A percentile compares a stretch with the other conserved stretches of the same genome.
These are phyloP conservation scores for Semnornis frantzii DNA, from an alignment of 2,113 vertebrate species.

Conservation along the genomic window DNA sequence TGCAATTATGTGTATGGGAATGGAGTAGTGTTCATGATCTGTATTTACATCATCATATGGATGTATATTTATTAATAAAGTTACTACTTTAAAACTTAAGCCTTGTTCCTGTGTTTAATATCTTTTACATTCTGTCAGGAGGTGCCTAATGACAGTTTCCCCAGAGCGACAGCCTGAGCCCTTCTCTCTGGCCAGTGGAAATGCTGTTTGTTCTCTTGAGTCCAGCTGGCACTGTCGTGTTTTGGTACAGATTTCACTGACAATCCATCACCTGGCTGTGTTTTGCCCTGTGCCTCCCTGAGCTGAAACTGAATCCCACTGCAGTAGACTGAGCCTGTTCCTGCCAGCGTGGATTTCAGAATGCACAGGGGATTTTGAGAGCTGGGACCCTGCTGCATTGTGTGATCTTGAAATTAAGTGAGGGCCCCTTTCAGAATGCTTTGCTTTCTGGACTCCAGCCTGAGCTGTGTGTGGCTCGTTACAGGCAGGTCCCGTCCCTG, in stretches of 20 bases:
- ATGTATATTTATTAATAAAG: slow-evolving; percentile 89
- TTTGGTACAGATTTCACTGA: not conserved
- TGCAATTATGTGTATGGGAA: slow-evolving; percentile 86
- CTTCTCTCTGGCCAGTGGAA: not conserved
- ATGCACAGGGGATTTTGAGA: not conserved
- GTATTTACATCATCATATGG: slow-evolving; percentile 85
- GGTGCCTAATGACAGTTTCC: accelerated
- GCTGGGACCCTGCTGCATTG: not conserved
- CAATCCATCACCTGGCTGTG: not conserved
- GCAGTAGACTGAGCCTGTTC: not conserved
- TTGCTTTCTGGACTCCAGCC: not conserved
- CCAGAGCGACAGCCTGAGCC: not conserved
- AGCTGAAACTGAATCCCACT: not conserved
- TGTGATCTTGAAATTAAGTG: not conserved
- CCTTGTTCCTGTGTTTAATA: not conserved
- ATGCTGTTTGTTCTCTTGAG: not conserved
- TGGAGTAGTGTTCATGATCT: slow-evolving; percentile 86
- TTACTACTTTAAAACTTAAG: slow-evolving; percentile 76
- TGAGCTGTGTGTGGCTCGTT: not conserved
- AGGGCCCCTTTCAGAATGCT: not conserved
- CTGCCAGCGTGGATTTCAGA: not conserved
- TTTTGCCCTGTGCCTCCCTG: not conserved
- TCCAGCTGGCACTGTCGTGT: not conserved
- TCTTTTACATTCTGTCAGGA: not conserved
- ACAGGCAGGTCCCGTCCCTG: accelerated